These are phyloP conservation scores for Nineta flava DNA, from an alignment of 2,888 invertebrate genomes.

Conservation along the genomic window DNA sequence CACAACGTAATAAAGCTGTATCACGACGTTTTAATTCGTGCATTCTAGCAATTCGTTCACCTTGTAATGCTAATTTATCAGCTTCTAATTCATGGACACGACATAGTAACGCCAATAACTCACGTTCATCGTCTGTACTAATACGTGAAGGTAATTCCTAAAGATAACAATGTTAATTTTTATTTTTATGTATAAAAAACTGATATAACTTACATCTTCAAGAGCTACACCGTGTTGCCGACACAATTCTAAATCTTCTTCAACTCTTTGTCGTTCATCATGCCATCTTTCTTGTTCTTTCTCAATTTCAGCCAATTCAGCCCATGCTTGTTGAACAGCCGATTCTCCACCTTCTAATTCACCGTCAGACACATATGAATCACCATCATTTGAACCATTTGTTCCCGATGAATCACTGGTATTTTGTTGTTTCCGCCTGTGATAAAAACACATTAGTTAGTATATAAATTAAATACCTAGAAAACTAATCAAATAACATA, in stretches of 20 bases:
- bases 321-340: constrained; percentile 67
- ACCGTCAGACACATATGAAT: constrained; percentile 15
- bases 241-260: constrained; percentile 66
- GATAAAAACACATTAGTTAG: too few species aligned
- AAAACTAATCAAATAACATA: too few species aligned
- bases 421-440: background rate
- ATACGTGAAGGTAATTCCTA: constrained; percentile 73
- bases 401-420: background rate
- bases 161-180: constrained; percentile 10
- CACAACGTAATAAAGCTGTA: constrained; percentile 64
- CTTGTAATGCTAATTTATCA: constrained; percentile 83
- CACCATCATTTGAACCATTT: background rate
- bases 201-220: constrained; percentile 42
- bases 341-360: constrained; percentile 39
- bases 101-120: constrained; percentile 73
- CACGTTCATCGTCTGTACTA: constrained; percentile 78
- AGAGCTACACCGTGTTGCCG: constrained; percentile 54
- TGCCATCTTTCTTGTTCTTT: constrained; percentile 72
- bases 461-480: too few species aligned
- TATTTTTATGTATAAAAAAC: background rate
- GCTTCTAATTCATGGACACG: constrained; percentile 89
- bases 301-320: constrained; percentile 67
- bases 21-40: constrained; percentile 76
- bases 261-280: constrained; percentile 56
- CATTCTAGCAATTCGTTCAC: constrained; percentile 68